Percentiles rank a stretch among this genome's conserved stretches.
Conservation (phyloP, 2,113 vertebrate species). For the Macrotus californicus region DNA sequence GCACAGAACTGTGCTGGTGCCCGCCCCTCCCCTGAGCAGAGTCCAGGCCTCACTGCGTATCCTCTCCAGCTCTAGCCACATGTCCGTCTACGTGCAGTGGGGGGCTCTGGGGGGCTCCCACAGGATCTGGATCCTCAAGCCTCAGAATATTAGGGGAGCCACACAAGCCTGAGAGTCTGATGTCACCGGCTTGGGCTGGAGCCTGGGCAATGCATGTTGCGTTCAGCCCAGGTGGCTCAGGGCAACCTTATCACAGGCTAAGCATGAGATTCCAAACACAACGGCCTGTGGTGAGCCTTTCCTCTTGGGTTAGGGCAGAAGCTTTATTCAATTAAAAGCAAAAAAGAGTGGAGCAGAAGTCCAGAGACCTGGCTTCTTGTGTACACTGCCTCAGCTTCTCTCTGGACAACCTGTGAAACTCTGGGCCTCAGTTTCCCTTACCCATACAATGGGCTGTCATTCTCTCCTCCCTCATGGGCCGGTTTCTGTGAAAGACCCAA, state of each 20-base stretch:
- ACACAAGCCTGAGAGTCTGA: not conserved
- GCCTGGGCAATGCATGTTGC: not conserved
- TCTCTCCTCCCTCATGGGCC: not conserved
- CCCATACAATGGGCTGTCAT: not conserved
- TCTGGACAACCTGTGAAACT: not conserved
- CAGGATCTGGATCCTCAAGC: not conserved
- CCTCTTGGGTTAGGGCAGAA: not conserved
- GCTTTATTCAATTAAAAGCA: not conserved
- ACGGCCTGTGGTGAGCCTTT: not conserved
- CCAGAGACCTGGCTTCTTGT: not conserved
- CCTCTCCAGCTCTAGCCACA: not conserved
- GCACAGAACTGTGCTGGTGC: not conserved
- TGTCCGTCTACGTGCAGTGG: rapidly evolving
- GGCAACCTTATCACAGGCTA: rapidly evolving
- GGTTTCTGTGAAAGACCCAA: not conserved
- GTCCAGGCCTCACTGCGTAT: not conserved
- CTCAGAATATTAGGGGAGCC: not conserved
- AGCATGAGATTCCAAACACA: not conserved
- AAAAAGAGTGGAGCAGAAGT: not conserved
- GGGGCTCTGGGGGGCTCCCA: not conserved
- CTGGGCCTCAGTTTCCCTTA: not conserved
- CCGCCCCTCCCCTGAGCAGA: not conserved
- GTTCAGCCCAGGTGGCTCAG: not conserved
- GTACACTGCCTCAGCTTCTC: not conserved
- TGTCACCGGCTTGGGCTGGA: not conserved